phyloP scores from a whole-genome alignment of 2,888 invertebrate species.

The Oconnorella tubifera region DNA sequence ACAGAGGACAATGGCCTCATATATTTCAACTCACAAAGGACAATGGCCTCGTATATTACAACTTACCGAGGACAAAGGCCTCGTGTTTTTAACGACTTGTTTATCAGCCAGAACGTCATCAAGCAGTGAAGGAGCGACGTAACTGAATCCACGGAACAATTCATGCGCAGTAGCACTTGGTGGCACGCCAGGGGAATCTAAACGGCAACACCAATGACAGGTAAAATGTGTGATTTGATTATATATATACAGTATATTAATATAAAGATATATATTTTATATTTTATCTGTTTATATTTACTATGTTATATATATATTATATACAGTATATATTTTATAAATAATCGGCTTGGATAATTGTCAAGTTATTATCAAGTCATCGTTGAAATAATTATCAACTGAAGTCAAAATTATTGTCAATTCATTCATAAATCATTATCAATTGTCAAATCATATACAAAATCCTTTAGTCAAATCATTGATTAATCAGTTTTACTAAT shows the following conservation, averaged over 20 bases:
- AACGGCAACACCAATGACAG: conserved; percentile 26
- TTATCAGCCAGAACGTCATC: conserved; percentile 60
- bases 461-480: background rate
- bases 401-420: too few relatives aligned
- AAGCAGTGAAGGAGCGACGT: conserved; percentile 87
- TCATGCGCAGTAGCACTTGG: conserved; percentile 98
- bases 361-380: too few relatives aligned
- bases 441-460: too few relatives aligned
- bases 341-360: too few relatives aligned
- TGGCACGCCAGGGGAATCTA: conserved; percentile 95
- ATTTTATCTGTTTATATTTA: background rate
- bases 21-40: too few relatives aligned
- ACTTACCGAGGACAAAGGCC: conserved; percentile 16
- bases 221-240: background rate
- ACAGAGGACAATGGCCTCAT: too few relatives aligned
- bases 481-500: background rate
- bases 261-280: background rate
- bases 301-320: background rate
- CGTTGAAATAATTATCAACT: too few relatives aligned
- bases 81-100: conserved; percentile 20
- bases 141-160: conserved; percentile 94
- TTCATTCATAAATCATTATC: too few relatives aligned
- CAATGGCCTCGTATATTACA: too few relatives aligned
- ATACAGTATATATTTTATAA: too few relatives aligned
- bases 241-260: background rate